Evolutionary conservation across 1,140 invertebrate species (phyloP).

Genomic region (Phenacoccus solenopsis): DNA sequence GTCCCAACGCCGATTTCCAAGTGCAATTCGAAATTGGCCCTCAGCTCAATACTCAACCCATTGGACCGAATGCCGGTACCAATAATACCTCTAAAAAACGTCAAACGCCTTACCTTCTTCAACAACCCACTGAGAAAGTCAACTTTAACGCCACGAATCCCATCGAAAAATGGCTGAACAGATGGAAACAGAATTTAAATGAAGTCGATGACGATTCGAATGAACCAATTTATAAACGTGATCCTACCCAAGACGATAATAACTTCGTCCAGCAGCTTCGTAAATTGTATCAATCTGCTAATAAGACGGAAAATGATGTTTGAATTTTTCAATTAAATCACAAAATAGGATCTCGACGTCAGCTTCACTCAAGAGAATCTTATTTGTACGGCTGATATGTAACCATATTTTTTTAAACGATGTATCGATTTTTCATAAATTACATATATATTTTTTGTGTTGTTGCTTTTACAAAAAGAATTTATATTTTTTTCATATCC

Average conservation of each 20-base stretch:
- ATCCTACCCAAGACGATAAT: not conserved
- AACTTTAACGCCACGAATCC: not conserved
- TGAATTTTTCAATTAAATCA: no score
- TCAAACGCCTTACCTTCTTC: not conserved
- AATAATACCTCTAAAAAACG: constrained; percentile 13
- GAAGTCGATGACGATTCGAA: not conserved
- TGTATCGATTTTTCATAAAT: no score
- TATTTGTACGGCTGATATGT: no score
- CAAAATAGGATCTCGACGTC: no score
- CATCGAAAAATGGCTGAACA: constrained; percentile 17
- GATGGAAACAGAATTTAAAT: constrained; percentile 9
- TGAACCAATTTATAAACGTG: not conserved
- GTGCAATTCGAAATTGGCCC: constrained; percentile 61
- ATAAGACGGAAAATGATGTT: not conserved
- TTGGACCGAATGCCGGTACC: constrained; percentile 29
- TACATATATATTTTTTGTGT: no score
- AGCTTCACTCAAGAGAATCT: no score
- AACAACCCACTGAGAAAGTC: not conserved
- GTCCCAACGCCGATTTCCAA: constrained; percentile 67
- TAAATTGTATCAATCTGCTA: not conserved
- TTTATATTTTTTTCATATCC: no score
- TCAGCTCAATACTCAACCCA: constrained; percentile 49
- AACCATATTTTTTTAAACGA: no score
- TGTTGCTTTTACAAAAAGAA: no score
- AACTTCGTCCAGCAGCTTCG: not conserved